Conservation (phyloP, 2,797 vertebrate species). For the Hemibagrus guttatus region DNA sequence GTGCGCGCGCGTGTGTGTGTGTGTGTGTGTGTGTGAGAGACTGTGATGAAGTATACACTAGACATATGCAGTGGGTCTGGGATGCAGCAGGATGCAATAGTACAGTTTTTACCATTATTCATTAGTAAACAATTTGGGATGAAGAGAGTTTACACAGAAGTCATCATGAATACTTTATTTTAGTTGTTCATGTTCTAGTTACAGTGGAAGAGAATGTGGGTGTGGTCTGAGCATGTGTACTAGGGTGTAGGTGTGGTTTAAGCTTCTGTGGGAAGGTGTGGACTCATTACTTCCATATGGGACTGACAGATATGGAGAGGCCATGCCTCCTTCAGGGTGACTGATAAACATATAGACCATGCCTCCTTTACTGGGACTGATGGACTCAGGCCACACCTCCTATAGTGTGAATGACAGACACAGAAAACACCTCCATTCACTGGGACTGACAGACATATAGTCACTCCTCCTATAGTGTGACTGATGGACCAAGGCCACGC, state of each 20-base stretch:
- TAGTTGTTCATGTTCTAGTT: background rate
- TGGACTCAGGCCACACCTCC: too few relatives aligned
- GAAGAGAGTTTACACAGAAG: background rate
- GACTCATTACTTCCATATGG: background rate
- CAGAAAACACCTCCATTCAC: background rate
- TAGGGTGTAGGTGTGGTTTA: background rate
- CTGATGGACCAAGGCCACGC: background rate
- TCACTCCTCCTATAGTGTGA: too few relatives aligned
- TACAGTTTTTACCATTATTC: background rate
- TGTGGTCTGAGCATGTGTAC: too few relatives aligned
- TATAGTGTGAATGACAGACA: background rate
- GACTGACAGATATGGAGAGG: background rate
- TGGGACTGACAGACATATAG: too few relatives aligned
- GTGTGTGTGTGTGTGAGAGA: background rate
- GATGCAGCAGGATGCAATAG: background rate
- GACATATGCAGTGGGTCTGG: background rate
- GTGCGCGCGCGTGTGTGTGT: constrained; percentile 32
- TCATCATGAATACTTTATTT: background rate
- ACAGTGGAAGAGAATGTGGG: background rate
- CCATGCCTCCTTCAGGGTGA: too few relatives aligned
- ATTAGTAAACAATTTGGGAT: background rate
- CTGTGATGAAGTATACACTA: background rate
- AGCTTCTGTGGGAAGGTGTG: background rate
- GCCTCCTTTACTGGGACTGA: too few relatives aligned
- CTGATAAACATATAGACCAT: too few relatives aligned